Evolutionary conservation across 2,113 vertebrate genomes (phyloP), one percentile per base, ranked within the genome.

Genomic region (Sigmodon hispidus): DNA sequence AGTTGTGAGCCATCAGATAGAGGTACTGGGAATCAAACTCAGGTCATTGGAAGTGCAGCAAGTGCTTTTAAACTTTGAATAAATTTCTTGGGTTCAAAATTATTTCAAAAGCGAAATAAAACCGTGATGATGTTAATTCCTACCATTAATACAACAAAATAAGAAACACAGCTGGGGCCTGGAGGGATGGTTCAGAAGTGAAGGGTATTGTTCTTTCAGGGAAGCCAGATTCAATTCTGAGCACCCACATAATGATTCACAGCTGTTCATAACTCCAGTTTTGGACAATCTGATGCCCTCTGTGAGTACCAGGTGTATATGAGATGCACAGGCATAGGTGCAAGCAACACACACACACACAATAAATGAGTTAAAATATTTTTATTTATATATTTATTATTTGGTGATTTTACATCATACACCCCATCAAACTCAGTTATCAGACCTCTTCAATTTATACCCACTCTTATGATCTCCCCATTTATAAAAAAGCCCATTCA

Each of bases 31-130:
- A 85, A 48, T 40, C 10, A 45, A 85, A 84, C 43, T 45, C 26
- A 45, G 81, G 16, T 63, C 40, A 2, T 48, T 65, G 9, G 40
- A 48, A 63, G 59, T 48, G 59, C 16, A 85, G 29, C 59, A 22
- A 21, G 5, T 65, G 59, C 16, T 65, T 45, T 65, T 45, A 63
- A 34, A 63, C 59, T 45, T 22, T 45, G 26, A 31, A 4, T 13
- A 26, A 77, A 85, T 63, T 93, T 88, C 43, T 86, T 86, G 43
- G 48, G 7, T 65, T 48, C 61, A 52, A 95, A 93, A 91, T 87
- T 85, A 86, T 84, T 83, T 91, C 26, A 72, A 80, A 70, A 34
- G 81, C 61, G 52, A 93, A 94, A 89, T 63, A 70, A 67, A 19
- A 95, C 13, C 80, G 73, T 7, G 67, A 85, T 93, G 48, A 95